Percentiles rank a stretch among this genome's conserved stretches.
Evolutionary conservation across 92 coral and sea anemone genomes (phyloP).

Genomic region (Epizoanthus rinbou): DNA sequence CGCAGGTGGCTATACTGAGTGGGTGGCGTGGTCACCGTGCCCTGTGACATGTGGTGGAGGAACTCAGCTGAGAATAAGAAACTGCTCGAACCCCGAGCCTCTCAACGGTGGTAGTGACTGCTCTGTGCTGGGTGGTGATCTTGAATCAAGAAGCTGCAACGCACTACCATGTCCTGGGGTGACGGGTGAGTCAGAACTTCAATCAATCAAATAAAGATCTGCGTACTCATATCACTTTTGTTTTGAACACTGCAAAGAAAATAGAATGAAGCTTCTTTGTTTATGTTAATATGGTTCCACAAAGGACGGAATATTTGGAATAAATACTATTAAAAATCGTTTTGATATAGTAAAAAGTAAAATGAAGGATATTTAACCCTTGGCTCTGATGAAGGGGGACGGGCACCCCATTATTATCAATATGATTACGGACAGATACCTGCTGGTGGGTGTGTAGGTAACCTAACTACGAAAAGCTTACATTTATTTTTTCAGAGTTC

Average conservation of each 20-base stretch:
- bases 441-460: no score
- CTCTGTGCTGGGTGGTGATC: conserved; percentile 77
- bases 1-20: conserved; percentile 86
- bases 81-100: conserved; percentile 88
- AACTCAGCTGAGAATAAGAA: conserved; percentile 80
- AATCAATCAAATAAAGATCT: neutral
- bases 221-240: no score
- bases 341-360: no score
- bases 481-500: no score
- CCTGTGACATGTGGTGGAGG: conserved; percentile 94
- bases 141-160: conserved; percentile 79
- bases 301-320: no score
- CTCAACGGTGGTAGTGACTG: conserved; percentile 94
- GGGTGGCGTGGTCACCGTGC: conserved; percentile 88
- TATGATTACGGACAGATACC: no score
- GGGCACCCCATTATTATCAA: no score
- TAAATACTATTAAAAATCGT: no score
- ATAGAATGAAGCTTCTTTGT: neutral
- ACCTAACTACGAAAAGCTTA: no score
- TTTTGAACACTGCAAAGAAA: neutral
- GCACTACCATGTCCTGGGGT: conserved; percentile 89
- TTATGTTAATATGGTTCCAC: no score
- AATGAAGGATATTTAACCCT: no score
- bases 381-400: no score
- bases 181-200: conserved; percentile 58